Conservation (phyloP, 2,888 invertebrate genomes). For the Dexiosoma caninum region DNA sequence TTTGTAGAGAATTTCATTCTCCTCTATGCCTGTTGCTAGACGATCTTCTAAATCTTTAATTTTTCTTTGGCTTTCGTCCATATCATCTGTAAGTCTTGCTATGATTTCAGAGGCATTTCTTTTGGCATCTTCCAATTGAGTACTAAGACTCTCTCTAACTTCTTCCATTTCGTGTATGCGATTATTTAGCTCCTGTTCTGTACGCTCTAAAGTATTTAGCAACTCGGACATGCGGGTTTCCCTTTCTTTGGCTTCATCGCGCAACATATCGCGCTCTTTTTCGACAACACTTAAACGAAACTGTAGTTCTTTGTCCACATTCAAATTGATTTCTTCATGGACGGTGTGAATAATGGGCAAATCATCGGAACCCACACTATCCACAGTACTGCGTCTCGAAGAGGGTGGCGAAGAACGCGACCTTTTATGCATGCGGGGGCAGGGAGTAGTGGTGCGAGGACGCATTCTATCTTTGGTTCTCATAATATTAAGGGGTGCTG, state of each 20-base stretch:
- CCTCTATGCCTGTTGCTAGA: slow-evolving; percentile 84
- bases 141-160: slow-evolving; percentile 81
- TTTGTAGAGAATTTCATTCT: slow-evolving; percentile 86
- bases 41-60: slow-evolving; percentile 78
- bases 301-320: slow-evolving; percentile 81
- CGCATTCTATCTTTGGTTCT: slow-evolving; percentile 81
- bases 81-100: slow-evolving; percentile 83
- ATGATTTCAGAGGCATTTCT: slow-evolving; percentile 85
- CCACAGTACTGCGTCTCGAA: slow-evolving; percentile 82
- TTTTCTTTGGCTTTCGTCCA: slow-evolving; percentile 82
- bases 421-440: slow-evolving; percentile 80
- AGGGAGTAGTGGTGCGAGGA: slow-evolving; percentile 78
- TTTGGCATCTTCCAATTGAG: slow-evolving; percentile 83
- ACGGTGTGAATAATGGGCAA: slow-evolving; percentile 71
- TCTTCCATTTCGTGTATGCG: slow-evolving; percentile 85
- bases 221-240: slow-evolving; percentile 89
- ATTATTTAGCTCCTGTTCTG: slow-evolving; percentile 85
- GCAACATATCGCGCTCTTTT: slow-evolving; percentile 85
- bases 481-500: slow-evolving; percentile 81
- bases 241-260: slow-evolving; percentile 84
- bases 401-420: slow-evolving; percentile 81
- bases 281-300: slow-evolving; percentile 84
- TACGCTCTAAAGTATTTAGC: slow-evolving; percentile 85
- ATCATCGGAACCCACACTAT: slow-evolving; percentile 82
- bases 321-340: slow-evolving; percentile 72